Evolutionary conservation across 2,113 vertebrate genomes (phyloP).

Genomic region (Oceanites oceanicus): DNA sequence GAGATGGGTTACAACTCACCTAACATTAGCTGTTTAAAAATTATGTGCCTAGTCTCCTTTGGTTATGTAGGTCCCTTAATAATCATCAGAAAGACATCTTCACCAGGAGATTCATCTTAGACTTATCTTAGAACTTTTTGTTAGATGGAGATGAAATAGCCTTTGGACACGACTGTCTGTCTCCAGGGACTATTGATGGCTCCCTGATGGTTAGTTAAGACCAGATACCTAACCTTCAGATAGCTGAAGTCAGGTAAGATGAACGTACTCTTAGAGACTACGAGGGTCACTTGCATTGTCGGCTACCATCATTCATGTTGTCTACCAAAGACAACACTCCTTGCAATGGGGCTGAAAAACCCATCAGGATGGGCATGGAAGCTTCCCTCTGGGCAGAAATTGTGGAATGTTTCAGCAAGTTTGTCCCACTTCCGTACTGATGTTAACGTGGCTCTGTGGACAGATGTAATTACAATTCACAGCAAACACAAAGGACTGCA

Average conservation of each 20-base stretch:
- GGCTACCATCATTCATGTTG: background rate
- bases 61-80: background rate
- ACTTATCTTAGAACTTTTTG: background rate
- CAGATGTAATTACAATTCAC: background rate
- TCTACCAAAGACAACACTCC: background rate
- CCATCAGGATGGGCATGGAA: background rate
- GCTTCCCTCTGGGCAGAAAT: background rate
- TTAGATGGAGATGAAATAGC: background rate
- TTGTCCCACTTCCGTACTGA: background rate
- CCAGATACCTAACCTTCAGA: background rate
- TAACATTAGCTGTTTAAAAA: background rate
- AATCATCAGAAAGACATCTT: background rate
- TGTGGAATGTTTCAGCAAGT: background rate
- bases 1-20: background rate
- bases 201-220: background rate
- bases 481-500: background rate
- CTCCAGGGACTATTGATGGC: background rate
- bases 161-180: background rate
- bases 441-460: background rate
- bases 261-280: rapidly evolving
- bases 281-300: background rate
- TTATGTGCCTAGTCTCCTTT: background rate
- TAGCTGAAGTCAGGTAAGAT: background rate
- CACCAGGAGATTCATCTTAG: background rate
- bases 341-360: background rate